A percentile compares a stretch with the other conserved stretches of the same genome.
These are phyloP conservation scores for Heliopora coerulea DNA, from an alignment of 92 coral and sea anemone species.

Conservation along the genomic window DNA sequence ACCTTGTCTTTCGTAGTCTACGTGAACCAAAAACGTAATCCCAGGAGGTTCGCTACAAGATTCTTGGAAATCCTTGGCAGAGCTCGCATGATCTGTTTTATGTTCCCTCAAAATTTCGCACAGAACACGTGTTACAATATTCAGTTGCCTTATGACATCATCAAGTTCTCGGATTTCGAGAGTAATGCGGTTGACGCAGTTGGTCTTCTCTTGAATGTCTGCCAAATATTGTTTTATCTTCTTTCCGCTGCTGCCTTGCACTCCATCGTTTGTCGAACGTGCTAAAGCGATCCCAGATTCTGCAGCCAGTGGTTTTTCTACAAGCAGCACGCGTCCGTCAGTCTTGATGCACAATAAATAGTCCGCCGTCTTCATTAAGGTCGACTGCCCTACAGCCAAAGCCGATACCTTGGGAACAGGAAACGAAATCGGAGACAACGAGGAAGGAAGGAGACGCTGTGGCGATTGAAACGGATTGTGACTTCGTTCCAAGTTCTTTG, in stretches of 20 bases:
- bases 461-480: neutral
- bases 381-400: neutral
- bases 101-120: conserved; percentile 16
- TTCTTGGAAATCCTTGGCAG: neutral
- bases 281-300: neutral
- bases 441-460: neutral
- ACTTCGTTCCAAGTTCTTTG: neutral
- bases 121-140: conserved; percentile 7
- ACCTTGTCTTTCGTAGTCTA: conserved; percentile 21
- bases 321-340: conserved; percentile 29
- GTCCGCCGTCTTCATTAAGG: neutral
- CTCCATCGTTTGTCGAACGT: neutral
- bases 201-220: conserved; percentile 14
- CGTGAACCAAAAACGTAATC: conserved; percentile 6
- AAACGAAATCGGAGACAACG: neutral
- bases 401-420: conserved; percentile 19
- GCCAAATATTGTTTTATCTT: conserved; percentile 13
- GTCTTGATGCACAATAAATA: conserved; percentile 3
- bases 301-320: neutral
- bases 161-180: conserved; percentile 30
- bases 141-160: conserved; percentile 24
- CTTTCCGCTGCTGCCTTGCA: neutral
- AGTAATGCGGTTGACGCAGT: neutral
- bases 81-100: neutral
- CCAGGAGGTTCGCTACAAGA: conserved; percentile 4